Evolutionary conservation across 2,888 invertebrate species (phyloP).

Genomic region (Tridacna gigas): DNA sequence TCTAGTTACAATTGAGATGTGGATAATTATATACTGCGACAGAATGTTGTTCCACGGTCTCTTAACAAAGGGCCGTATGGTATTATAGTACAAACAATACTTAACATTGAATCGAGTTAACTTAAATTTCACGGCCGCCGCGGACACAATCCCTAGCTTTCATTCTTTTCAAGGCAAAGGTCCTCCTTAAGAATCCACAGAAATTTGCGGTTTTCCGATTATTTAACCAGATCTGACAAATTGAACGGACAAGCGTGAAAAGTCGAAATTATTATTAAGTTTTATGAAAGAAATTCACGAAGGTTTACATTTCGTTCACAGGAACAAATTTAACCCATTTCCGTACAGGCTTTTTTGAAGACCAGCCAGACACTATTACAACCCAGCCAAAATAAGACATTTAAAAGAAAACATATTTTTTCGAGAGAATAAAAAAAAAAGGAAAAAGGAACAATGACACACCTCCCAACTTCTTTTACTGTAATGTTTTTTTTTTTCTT

Average conservation of each 20-base stretch:
- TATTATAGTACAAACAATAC: constrained; percentile 20
- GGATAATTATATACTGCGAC: constrained; percentile 39
- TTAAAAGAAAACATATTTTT: no score
- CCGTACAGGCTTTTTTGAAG: no score
- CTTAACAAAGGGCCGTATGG: constrained; percentile 19
- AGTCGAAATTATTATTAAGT: background rate
- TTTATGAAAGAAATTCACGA: background rate
- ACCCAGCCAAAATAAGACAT: no score
- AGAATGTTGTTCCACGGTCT: constrained; percentile 40
- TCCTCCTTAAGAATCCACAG: background rate
- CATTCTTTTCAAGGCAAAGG: background rate
- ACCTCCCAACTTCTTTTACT: no score
- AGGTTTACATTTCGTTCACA: background rate
- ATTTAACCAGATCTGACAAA: constrained; percentile 7
- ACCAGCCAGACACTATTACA: no score
- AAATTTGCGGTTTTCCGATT: background rate
- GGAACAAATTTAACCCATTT: background rate
- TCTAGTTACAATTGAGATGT: constrained; percentile 22
- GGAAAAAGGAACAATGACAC: no score
- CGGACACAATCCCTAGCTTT: background rate
- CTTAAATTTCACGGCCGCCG: background rate
- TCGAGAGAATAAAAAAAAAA: no score
- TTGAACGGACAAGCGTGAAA: constrained; percentile 12
- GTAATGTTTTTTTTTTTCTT: no score
- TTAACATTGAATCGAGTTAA: constrained; percentile 2